Conservation (phyloP, 2,113 vertebrate genomes). For the Leptodactylus fuscus region DNA sequence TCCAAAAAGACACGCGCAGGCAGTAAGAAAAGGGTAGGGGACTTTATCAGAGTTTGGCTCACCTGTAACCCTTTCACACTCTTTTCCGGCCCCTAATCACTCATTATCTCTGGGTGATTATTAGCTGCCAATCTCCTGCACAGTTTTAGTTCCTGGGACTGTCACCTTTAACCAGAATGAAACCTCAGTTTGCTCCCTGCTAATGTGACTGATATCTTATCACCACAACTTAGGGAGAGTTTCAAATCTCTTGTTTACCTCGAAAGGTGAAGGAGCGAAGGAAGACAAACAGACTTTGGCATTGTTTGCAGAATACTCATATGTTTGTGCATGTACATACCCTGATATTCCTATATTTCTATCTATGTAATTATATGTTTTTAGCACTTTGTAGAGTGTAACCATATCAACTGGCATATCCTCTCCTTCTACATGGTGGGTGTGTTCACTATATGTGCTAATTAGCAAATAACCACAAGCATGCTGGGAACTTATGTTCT, state of each 20-base stretch:
- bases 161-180: conserved; percentile 72
- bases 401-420: neutral
- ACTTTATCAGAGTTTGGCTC: conserved; percentile 40
- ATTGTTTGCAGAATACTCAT: conserved; percentile 62
- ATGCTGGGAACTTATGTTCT: neutral
- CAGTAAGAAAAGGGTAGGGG: neutral
- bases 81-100: conserved; percentile 55
- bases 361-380: neutral
- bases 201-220: conserved; percentile 76
- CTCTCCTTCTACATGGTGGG: neutral
- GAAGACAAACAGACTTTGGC: conserved; percentile 66
- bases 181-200: conserved; percentile 68
- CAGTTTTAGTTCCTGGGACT: conserved; percentile 57
- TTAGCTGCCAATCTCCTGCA: conserved; percentile 49
- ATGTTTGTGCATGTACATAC: conserved; percentile 62
- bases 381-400: neutral
- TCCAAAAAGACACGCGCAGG: neutral
- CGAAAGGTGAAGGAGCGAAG: conserved; percentile 67
- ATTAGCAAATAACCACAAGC: neutral
- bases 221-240: conserved; percentile 72
- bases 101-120: conserved; percentile 41
- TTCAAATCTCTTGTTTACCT: conserved; percentile 75
- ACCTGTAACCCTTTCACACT: conserved; percentile 58
- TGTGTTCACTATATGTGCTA: neutral
- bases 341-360: conserved; percentile 25